Base-by-base conservation (phyloP, 1,140 invertebrate species). In the Aphaenogaster floridana region DNA sequence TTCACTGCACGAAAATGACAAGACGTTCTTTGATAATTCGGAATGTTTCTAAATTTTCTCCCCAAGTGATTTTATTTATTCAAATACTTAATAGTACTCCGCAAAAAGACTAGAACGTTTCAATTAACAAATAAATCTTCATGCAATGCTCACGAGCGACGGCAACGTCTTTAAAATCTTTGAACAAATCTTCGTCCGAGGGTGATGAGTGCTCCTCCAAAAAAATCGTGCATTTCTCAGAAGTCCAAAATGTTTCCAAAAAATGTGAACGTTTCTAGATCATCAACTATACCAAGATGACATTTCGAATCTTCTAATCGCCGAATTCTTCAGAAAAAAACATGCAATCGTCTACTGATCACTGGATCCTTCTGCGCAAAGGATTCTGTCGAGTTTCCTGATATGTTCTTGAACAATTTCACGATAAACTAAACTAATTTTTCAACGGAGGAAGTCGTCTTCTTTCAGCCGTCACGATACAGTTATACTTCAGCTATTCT, bases 391-490 rank as follows among this genome's bases (percentile, higher is more conserved):
- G 28, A 42, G 42, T 15, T 76, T 76, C 45, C 34, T 48, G 45
- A 72, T 74, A 13, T 1, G n/a, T 28, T 2, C 28, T 61, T 63
- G 69, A 50, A 21, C 39, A 74, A 36, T 74, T 36, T 36, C 69
- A 84, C 69, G 54, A 48, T 36, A 3, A 59, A 28, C 36, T n/a
- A 34, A 81, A 42, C 8, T 17, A 13, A 59, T 45, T 39, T 57
- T 28, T 69, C 21, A 34, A 69, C 39, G n/a, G 11, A 15, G 8
- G 4, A 11, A 15, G 3, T n/a, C 2, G 5, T 59, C 36, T 42
- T 68, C 13, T 52, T 13, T 69, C 39, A 42, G 11, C 1, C 54
- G 21, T 74, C 88, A 88, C 88, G 9, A 54, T 79, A 39, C 39
- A 48, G 34, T 59, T 71, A 52, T 81, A 68, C n/a, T 57, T 74